A percentile compares a stretch with the other conserved stretches of the same genome.
phyloP scores from a whole-genome alignment of 2,113 vertebrate genomes.

The Pomatostomus ruficeps region DNA sequence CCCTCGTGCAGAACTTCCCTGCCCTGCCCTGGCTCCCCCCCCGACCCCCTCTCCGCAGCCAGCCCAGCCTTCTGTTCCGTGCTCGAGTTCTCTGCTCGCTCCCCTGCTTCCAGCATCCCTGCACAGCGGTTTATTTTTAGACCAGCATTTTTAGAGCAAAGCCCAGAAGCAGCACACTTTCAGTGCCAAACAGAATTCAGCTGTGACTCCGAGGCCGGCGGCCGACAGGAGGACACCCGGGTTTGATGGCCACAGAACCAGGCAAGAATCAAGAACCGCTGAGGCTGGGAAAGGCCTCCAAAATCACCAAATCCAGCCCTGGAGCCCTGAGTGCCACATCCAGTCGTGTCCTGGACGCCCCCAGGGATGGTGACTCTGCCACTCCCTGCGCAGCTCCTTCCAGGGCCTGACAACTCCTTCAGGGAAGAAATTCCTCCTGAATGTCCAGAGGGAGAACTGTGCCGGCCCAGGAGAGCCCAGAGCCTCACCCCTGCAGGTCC shows the following conservation, averaged over 20 bases:
- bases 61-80: background rate
- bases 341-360: background rate
- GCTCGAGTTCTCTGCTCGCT: background rate
- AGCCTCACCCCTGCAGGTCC: background rate
- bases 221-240: background rate
- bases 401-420: background rate
- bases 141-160: constrained; percentile 1
- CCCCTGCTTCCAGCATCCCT: background rate
- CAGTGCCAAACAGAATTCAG: background rate
- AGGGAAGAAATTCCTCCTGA: background rate
- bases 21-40: background rate
- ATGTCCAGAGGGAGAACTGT: background rate
- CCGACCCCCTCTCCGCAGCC: background rate
- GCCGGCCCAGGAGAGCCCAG: background rate
- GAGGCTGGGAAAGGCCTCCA: background rate
- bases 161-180: constrained; percentile 16
- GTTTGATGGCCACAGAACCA: background rate
- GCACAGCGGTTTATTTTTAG: constrained; percentile 8
- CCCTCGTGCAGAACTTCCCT: background rate
- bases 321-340: background rate
- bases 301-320: background rate
- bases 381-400: background rate
- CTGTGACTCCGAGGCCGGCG: background rate
- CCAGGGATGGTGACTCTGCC: background rate
- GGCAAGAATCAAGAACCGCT: background rate